Conservation (phyloP, 1,140 invertebrate genomes). For the Conus ventricosus region DNA sequence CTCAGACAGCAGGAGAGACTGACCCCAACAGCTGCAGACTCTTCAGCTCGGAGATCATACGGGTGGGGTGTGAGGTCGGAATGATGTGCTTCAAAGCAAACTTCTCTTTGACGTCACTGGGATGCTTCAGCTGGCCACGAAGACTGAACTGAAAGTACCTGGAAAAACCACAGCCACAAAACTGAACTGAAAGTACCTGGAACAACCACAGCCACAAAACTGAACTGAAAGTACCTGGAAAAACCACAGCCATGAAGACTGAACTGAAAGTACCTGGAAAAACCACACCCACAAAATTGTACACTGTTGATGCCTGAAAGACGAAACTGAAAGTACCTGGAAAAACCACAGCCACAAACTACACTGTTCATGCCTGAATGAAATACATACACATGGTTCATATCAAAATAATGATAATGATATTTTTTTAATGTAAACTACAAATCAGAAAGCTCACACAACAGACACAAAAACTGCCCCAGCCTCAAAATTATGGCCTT, state of each 20-base stretch:
- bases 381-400: not conserved
- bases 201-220: slow-evolving; percentile 60
- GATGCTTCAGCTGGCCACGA: slow-evolving; percentile 82
- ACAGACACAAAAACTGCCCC: not conserved
- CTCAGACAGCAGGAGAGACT: slow-evolving; percentile 43
- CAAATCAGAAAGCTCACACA: not conserved
- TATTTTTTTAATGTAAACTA: not conserved
- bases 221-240: slow-evolving; percentile 85
- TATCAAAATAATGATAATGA: not conserved
- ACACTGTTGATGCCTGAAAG: slow-evolving; percentile 77
- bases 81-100: slow-evolving; percentile 90
- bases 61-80: slow-evolving; percentile 86
- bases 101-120: slow-evolving; percentile 73
- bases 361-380: slow-evolving; percentile 77
- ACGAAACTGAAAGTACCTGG: slow-evolving; percentile 88
- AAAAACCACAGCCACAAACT: not conserved
- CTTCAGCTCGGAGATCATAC: slow-evolving; percentile 85
- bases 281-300: not conserved
- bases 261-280: slow-evolving; percentile 85
- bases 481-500: too few relatives aligned
- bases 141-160: slow-evolving; percentile 90
- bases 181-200: slow-evolving; percentile 72
- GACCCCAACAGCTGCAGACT: slow-evolving; percentile 89
- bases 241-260: slow-evolving; percentile 79
- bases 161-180: not conserved